Evolutionary conservation across 2,113 vertebrate species (phyloP).

Genomic region (Hydropotes inermis): DNA sequence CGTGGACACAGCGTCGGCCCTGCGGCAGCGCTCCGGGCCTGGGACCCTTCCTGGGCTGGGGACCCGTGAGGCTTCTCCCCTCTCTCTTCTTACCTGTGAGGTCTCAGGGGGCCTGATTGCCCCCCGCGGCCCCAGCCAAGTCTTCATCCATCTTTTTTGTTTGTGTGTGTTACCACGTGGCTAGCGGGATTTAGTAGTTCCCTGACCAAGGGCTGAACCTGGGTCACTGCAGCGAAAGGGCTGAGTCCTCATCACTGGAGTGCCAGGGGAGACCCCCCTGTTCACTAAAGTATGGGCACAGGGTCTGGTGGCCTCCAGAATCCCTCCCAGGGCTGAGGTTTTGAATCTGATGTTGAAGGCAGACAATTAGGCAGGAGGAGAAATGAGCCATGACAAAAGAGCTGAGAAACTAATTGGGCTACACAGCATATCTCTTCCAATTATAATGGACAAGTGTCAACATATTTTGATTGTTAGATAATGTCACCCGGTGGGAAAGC

Average conservation of each 20-base stretch:
- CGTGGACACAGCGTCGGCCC: fast-evolving
- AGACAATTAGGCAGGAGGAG: background rate
- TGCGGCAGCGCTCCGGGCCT: fast-evolving
- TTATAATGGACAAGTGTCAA: fast-evolving
- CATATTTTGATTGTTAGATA: background rate
- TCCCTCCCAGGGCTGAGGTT: background rate
- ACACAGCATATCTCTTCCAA: fast-evolving
- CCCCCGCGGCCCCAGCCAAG: background rate
- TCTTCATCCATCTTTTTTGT: background rate
- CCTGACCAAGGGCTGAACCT: background rate
- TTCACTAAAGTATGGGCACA: background rate
- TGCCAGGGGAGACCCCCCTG: background rate
- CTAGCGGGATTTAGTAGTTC: background rate
- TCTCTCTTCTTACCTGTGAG: background rate
- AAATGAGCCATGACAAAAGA: background rate
- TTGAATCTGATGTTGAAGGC: background rate
- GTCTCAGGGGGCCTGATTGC: fast-evolving
- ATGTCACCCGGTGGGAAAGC: background rate
- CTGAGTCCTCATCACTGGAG: background rate
- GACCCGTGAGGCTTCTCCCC: fast-evolving
- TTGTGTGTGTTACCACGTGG: background rate
- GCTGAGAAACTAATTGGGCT: background rate
- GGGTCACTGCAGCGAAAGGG: background rate
- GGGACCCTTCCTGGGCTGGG: fast-evolving
- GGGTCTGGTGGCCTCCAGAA: background rate